These are phyloP conservation scores for Murina feae DNA, from an alignment of 2,113 vertebrate genomes.

Conservation along the genomic window DNA sequence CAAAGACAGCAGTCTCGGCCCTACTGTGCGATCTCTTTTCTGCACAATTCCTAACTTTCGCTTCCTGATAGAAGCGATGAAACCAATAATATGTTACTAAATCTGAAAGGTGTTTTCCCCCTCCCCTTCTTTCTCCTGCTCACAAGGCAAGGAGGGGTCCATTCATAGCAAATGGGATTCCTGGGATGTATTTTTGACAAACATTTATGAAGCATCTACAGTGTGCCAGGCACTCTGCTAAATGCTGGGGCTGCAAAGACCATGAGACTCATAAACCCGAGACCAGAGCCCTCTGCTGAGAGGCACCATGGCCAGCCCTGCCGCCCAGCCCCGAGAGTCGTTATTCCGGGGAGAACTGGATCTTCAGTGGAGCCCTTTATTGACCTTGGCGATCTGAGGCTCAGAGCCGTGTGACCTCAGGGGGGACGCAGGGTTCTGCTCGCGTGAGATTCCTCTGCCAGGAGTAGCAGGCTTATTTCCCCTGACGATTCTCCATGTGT, in stretches of 20 bases:
- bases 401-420: neutral
- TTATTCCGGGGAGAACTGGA: neutral
- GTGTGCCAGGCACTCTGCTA: neutral
- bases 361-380: neutral
- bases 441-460: neutral
- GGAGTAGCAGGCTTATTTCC: neutral
- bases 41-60: neutral
- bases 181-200: neutral
- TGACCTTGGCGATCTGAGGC: neutral
- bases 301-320: fast-evolving
- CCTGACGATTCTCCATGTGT: neutral
- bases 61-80: neutral
- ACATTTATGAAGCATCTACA: neutral
- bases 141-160: neutral
- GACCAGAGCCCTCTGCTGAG: neutral
- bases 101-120: neutral
- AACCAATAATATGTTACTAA: neutral
- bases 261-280: neutral
- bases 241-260: neutral
- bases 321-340: neutral
- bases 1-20: neutral
- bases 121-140: neutral
- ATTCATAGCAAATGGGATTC: neutral
- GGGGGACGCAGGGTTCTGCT: neutral
- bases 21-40: neutral